Conservation (phyloP, 2,888 invertebrate genomes). For the Noctua comes region DNA sequence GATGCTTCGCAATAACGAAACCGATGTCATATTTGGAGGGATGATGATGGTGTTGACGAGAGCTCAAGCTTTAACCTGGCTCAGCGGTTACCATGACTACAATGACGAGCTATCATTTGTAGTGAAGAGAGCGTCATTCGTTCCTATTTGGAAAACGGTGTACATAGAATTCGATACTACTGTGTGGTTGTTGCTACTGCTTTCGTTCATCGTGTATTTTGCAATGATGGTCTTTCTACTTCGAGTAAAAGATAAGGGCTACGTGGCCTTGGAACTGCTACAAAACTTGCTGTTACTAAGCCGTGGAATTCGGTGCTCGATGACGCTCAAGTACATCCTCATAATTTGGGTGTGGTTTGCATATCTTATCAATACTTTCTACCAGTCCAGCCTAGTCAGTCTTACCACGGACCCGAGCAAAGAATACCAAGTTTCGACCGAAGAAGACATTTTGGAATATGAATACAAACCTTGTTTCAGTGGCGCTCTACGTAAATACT, state of each 20-base stretch:
- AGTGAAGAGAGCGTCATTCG: constrained; percentile 68
- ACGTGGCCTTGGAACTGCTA: constrained; percentile 69
- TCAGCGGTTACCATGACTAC: constrained; percentile 69
- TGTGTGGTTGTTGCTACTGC: constrained; percentile 72
- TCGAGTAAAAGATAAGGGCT: constrained; percentile 64
- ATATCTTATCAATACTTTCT: constrained; percentile 72
- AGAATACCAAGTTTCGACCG: constrained; percentile 73
- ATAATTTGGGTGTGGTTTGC: constrained; percentile 75
- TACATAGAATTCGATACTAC: constrained; percentile 70
- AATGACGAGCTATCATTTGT: constrained; percentile 70
- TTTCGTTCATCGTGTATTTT: constrained; percentile 66
- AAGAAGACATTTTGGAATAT: constrained; percentile 68
- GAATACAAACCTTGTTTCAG: constrained; percentile 76
- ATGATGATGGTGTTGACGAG: constrained; percentile 58
- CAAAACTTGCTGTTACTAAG: constrained; percentile 71
- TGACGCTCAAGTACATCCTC: constrained; percentile 62
- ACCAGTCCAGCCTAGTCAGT: constrained; percentile 75
- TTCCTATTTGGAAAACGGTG: constrained; percentile 70
- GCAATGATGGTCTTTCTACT: constrained; percentile 62
- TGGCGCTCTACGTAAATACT: constrained; percentile 57
- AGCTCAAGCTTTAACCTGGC: constrained; percentile 66
- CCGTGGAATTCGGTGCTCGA: constrained; percentile 56
- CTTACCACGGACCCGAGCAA: constrained; percentile 69
- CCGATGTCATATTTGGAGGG: constrained; percentile 65
- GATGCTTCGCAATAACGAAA: constrained; percentile 64